Base-by-base conservation (phyloP, 2,797 vertebrate species). In the Bufotes viridis region DNA sequence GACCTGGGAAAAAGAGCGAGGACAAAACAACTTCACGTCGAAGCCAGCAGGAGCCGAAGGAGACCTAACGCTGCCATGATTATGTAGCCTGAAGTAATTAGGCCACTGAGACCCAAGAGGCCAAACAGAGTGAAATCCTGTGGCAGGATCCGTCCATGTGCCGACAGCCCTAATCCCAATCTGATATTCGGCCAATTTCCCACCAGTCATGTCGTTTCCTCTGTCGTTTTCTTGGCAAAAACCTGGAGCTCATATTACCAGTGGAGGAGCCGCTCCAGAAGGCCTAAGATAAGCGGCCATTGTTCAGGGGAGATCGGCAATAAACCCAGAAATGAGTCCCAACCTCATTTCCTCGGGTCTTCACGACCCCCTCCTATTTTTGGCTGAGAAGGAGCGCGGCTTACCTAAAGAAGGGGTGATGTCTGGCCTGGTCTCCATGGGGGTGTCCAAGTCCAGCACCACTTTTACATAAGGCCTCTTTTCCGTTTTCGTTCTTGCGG, bases 1-100 rank as follows among this genome's bases (percentile, higher is more conserved):
- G 92, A 87, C 93, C 95, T 96, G 89, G 89, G n/a, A 87, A 75
- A 42, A 61, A 78, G 11, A 0, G 9, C 9, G 9, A 53, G 63
- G 11, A 22, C 65, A 55, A 55, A 72, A 29, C 24, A 29, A 29
- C 24, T 22, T 74, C 74, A 75, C 72, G 53, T 75, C 72, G 51
- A 75, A 75, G 72, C 72, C 13, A 51, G 72, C 72, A 7, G 42
- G 10, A 75, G 72, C 20, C 1, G 3, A 42, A 51, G 3, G 4
- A 15, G 10, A 72, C 15, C 42, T 51, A 76, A n/a, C 1, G 74
- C 74, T 51, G 74, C 74, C 74, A 76, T 53, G 42, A 76, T 76
- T 76, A 15, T 76, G 74, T 22, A 51, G 74, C 74, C 74, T 5
- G 53, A 75, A 51, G 63, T 63, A 67, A 53, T 24, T 26, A 61